Evolutionary conservation across 37 sponge, comb jelly and placozoan species (phyloP).

Genomic region (Axinella damicornis): DNA sequence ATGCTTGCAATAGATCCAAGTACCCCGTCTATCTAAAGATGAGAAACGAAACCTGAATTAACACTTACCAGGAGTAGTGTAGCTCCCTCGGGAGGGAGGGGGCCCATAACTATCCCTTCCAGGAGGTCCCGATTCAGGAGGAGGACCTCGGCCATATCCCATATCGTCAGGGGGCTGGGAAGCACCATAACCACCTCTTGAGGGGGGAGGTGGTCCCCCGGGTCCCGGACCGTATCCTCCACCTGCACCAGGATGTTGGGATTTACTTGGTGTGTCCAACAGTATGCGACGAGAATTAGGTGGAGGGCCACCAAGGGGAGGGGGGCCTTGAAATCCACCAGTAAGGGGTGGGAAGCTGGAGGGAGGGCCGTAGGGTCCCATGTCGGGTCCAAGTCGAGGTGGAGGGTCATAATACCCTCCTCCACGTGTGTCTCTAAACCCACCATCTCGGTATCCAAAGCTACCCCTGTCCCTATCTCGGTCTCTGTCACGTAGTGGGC

Average conservation of each 20-base stretch:
- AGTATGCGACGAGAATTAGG: background rate
- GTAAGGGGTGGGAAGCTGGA: background rate
- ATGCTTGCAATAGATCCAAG: no score
- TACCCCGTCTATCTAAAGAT: no score
- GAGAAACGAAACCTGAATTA: no score
- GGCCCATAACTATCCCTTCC: conserved; percentile 10
- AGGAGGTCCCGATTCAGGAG: background rate
- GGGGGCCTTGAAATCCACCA: conserved; percentile 1
- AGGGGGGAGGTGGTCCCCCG: conserved; percentile 9
- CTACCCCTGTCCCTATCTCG: conserved; percentile 17
- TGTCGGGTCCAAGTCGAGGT: background rate
- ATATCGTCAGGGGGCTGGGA: background rate
- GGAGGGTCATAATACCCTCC: conserved; percentile 23
- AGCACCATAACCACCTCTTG: conserved; percentile 28
- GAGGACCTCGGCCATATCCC: background rate
- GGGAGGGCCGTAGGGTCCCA: conserved; percentile 21
- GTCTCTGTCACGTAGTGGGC: conserved; percentile 13
- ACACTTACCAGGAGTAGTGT: no score
- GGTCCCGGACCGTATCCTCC: background rate
- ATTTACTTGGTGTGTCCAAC: background rate
- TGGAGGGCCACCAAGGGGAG: conserved; percentile 34
- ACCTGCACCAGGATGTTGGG: background rate
- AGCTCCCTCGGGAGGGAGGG: conserved; percentile 17
- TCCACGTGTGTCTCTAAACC: background rate
- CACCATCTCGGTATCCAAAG: background rate